Conservation (phyloP, 2,888 invertebrate genomes). For the Taenaris catops region DNA sequence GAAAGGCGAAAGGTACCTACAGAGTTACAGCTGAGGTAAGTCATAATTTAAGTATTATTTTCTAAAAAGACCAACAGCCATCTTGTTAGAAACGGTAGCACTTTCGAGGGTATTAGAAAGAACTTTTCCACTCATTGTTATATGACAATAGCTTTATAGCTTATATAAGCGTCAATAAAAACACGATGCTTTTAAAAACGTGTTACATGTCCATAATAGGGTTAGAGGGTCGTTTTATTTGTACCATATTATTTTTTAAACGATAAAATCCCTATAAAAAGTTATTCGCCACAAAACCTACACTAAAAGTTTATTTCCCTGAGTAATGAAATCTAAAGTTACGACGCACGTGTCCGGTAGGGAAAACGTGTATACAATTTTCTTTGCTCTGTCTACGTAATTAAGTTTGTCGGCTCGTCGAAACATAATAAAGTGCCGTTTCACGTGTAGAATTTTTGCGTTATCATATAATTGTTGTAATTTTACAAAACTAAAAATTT, state of each 20-base stretch:
- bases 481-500: too few species aligned
- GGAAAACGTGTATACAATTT: not conserved
- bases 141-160: too few species aligned
- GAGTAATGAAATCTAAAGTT: conserved; percentile 21
- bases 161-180: too few species aligned
- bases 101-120: too few species aligned
- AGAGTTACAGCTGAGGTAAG: conserved; percentile 77
- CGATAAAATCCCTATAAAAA: conserved; percentile 17
- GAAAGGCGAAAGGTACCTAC: conserved; percentile 68
- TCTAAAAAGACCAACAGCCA: too few species aligned
- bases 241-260: conserved; percentile 19
- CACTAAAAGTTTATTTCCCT: conserved; percentile 23
- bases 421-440: too few species aligned
- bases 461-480: too few species aligned
- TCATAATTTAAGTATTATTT: not conserved
- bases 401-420: too few species aligned
- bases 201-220: conserved; percentile 6
- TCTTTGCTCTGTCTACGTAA: too few species aligned
- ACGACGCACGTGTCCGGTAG: conserved; percentile 13
- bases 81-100: too few species aligned
- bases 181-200: conserved; percentile 7
- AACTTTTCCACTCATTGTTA: too few species aligned
- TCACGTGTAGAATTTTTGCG: too few species aligned
- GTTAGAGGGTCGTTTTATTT: conserved; percentile 13
- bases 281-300: conserved; percentile 20